A percentile compares a stretch with the other conserved stretches of the same genome.
Conservation (phyloP, 92 coral and sea anemone species). For the Phenganax marumi region DNA sequence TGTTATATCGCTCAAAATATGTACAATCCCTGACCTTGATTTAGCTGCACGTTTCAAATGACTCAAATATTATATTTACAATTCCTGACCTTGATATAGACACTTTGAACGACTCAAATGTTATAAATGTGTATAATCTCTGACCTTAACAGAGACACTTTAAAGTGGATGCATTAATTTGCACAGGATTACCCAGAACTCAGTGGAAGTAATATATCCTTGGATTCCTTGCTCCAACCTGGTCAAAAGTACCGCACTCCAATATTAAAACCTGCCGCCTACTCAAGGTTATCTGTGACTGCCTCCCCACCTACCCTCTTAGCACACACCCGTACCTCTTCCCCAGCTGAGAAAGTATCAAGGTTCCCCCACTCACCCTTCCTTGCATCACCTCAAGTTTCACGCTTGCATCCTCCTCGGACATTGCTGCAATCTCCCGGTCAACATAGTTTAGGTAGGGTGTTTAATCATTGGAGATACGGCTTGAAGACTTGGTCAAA, state of each 20-base stretch:
- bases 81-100: too few species aligned
- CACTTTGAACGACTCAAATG: too few species aligned
- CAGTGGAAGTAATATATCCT: conserved; percentile 52
- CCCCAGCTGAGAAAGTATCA: conserved; percentile 55
- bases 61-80: background rate
- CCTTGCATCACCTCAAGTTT: conserved; percentile 70
- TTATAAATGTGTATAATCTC: too few species aligned
- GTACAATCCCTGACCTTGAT: too few species aligned
- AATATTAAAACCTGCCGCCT: conserved; percentile 67
- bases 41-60: background rate
- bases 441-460: conserved; percentile 33
- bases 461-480: background rate
- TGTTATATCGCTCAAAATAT: too few species aligned
- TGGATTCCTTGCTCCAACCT: conserved; percentile 54
- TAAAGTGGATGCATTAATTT: background rate
- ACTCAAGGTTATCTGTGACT: conserved; percentile 77
- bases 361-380: conserved; percentile 34
- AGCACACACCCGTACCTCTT: conserved; percentile 65
- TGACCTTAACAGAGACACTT: background rate
- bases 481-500: background rate
- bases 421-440: conserved; percentile 17
- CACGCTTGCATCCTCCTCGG: conserved; percentile 5
- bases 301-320: conserved; percentile 79
- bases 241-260: conserved; percentile 76
- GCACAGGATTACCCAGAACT: conserved; percentile 84